phyloP scores from a whole-genome alignment of 2,797 vertebrate genomes.

The Sebastes iracundus region DNA sequence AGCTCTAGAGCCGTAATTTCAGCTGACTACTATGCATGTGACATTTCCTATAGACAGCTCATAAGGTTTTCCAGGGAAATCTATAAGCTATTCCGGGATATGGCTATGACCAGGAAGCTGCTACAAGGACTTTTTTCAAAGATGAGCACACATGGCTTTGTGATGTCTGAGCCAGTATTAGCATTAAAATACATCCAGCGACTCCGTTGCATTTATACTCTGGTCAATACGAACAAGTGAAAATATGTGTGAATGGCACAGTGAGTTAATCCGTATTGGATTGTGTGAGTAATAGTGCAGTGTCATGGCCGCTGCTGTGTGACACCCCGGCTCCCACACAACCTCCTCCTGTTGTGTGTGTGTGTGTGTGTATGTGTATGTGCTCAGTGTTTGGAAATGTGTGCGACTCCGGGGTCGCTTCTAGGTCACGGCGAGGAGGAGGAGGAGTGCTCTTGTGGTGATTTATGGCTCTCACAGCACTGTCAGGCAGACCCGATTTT shows the following conservation, averaged over 20 bases:
- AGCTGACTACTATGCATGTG: neutral
- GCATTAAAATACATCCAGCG: neutral
- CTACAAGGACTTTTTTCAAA: neutral
- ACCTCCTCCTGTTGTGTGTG: neutral
- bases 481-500: conserved; percentile 71
- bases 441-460: conserved; percentile 69
- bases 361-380: neutral
- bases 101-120: neutral
- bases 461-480: conserved; percentile 76
- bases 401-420: conserved; percentile 55
- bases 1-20: no score
- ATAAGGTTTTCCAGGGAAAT: neutral
- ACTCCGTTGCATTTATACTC: neutral
- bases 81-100: neutral
- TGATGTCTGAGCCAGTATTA: neutral
- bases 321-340: conserved; percentile 6
- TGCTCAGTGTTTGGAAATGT: neutral
- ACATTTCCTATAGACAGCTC: neutral
- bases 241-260: neutral
- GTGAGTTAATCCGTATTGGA: neutral
- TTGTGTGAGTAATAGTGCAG: neutral
- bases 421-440: conserved; percentile 62
- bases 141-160: neutral
- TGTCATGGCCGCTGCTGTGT: neutral
- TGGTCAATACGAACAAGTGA: neutral